phyloP scores from a whole-genome alignment of 2,888 invertebrate genomes.

The Cataglyphis livida region DNA sequence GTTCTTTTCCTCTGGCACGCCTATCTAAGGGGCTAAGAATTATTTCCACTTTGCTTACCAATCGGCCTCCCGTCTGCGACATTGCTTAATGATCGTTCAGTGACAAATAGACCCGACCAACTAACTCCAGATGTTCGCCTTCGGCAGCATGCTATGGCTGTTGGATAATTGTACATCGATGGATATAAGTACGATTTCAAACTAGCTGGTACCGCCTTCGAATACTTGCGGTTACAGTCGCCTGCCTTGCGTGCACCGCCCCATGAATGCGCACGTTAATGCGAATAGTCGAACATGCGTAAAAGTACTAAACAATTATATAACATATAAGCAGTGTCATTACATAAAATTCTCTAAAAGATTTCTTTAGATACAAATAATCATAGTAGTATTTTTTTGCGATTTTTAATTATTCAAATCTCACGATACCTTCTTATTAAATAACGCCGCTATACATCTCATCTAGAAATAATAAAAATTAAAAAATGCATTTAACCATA shows the following conservation, averaged over 20 bases:
- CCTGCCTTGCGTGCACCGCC: constrained; percentile 43
- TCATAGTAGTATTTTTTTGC: not conserved
- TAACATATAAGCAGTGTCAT: constrained; percentile 4
- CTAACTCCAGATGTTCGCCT: constrained; percentile 73
- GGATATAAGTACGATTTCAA: constrained; percentile 63
- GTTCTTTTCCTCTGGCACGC: constrained; percentile 59
- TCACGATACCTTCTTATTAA: not conserved
- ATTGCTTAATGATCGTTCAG: constrained; percentile 79
- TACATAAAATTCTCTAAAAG: constrained; percentile 13
- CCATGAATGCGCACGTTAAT: constrained; percentile 50
- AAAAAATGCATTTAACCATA: not conserved
- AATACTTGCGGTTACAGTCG: constrained; percentile 50
- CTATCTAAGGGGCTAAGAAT: constrained; percentile 59
- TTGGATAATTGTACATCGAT: constrained; percentile 79
- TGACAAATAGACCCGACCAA: constrained; percentile 81
- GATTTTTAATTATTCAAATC: not conserved
- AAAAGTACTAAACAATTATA: constrained; percentile 35
- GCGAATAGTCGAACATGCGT: constrained; percentile 13
- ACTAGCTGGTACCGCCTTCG: constrained; percentile 40
- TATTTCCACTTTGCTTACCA: constrained; percentile 67
- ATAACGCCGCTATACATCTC: not conserved
- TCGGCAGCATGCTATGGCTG: constrained; percentile 73
- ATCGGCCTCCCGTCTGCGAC: constrained; percentile 66
- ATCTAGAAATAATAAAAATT: not conserved
- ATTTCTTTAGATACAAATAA: not conserved